phyloP scores from a whole-genome alignment of 1,140 invertebrate species.

The Mercenaria mercenaria region DNA sequence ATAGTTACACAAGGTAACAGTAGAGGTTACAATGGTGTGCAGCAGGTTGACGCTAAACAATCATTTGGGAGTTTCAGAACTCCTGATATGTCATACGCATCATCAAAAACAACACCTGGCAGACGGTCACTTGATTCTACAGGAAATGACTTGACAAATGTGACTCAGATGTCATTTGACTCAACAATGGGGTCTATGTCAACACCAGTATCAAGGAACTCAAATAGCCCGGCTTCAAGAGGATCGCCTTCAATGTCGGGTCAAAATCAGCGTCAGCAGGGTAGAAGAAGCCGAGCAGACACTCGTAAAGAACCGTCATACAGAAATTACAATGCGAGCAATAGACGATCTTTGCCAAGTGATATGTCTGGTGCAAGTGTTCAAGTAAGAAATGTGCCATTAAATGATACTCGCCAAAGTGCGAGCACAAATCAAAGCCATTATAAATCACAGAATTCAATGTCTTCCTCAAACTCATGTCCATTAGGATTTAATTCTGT shows the following conservation, averaged over 20 bases:
- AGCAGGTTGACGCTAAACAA: background rate
- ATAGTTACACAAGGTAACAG: background rate
- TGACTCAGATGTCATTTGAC: slow-evolving; percentile 39
- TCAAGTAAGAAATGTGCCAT: slow-evolving; percentile 46
- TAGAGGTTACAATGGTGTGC: background rate
- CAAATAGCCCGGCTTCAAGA: background rate
- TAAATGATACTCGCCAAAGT: slow-evolving; percentile 37
- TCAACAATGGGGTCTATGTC: slow-evolving; percentile 39
- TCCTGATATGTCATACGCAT: slow-evolving; percentile 14
- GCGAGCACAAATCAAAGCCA: background rate
- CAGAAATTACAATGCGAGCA: slow-evolving; percentile 15
- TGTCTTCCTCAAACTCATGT: slow-evolving; percentile 61
- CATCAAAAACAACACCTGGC: slow-evolving; percentile 43
- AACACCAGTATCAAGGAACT: slow-evolving; percentile 38
- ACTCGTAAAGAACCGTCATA: slow-evolving; percentile 60
- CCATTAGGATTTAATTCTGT: slow-evolving; percentile 56
- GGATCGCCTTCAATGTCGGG: background rate
- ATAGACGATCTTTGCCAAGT: slow-evolving; percentile 38
- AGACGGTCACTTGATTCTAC: slow-evolving; percentile 34
- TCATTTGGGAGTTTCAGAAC: slow-evolving; percentile 27
- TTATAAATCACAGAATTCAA: slow-evolving; percentile 5
- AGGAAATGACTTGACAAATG: slow-evolving; percentile 30
- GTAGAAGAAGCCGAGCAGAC: slow-evolving; percentile 52
- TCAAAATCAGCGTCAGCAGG: slow-evolving; percentile 24
- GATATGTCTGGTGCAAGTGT: slow-evolving; percentile 31